phyloP scores from a whole-genome alignment of 2,113 vertebrate species.

The Labeo catla region DNA sequence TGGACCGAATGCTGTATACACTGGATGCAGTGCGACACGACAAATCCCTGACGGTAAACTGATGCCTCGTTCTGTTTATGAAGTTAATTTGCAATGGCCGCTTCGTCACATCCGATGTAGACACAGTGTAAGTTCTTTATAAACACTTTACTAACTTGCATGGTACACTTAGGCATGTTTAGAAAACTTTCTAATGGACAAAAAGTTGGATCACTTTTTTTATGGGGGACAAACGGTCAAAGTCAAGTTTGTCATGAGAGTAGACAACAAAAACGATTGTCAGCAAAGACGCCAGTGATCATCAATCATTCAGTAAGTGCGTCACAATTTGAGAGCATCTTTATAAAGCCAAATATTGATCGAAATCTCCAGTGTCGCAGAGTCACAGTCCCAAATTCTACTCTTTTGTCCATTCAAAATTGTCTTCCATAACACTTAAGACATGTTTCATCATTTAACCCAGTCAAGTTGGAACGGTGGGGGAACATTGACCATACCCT shows the following conservation, averaged over 20 bases:
- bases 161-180: background rate
- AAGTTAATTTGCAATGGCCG: no score
- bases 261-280: background rate
- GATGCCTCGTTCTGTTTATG: no score
- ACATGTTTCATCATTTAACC: background rate
- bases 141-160: background rate
- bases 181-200: background rate
- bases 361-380: background rate
- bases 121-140: no score
- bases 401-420: constrained; percentile 9
- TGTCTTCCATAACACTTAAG: background rate
- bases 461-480: background rate
- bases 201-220: background rate
- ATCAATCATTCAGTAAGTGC: constrained; percentile 2
- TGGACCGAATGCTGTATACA: no score
- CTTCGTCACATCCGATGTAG: no score
- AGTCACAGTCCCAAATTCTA: background rate
- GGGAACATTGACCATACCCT: constrained; percentile 27
- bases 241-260: constrained; percentile 5
- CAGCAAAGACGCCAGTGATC: background rate
- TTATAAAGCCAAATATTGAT: constrained; percentile 2
- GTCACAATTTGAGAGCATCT: constrained; percentile 5
- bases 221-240: background rate
- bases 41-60: no score
- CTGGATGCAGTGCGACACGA: no score